Conservation (phyloP, 2,113 vertebrate species). For the Pelobates fuscus region DNA sequence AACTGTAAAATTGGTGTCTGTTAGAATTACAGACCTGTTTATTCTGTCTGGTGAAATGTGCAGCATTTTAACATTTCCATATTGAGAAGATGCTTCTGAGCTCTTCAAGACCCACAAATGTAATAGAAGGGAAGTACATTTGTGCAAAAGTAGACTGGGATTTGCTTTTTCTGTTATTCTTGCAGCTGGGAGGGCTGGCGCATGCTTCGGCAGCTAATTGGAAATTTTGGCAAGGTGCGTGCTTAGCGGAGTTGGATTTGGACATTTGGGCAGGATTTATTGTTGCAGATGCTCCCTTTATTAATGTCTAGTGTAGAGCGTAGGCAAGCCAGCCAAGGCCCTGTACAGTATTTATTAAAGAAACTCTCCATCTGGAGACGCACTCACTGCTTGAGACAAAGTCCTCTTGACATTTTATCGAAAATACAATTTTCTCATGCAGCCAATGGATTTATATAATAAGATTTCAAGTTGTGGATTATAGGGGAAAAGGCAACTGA, state of each 20-base stretch:
- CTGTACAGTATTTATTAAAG: no score
- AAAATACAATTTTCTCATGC: background rate
- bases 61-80: no score
- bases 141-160: no score
- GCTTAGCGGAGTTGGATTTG: background rate
- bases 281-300: slow-evolving; percentile 12
- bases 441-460: background rate
- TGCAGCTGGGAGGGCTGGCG: background rate
- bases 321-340: slow-evolving; percentile 1
- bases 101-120: no score
- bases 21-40: no score
- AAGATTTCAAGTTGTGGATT: background rate
- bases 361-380: no score
- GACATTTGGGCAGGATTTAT: slow-evolving; percentile 2
- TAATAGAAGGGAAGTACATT: no score
- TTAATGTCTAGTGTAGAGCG: background rate
- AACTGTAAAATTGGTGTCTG: no score
- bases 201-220: slow-evolving; percentile 20
- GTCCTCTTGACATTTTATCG: background rate
- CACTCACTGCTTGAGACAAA: no score
- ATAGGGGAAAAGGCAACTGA: background rate
- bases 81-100: no score
- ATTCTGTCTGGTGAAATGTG: no score
- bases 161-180: no score
- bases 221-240: background rate